A percentile compares a stretch with the other conserved stretches of the same genome.
phyloP scores from a whole-genome alignment of 2,888 invertebrate genomes.

The Dryobotodes eremita region DNA sequence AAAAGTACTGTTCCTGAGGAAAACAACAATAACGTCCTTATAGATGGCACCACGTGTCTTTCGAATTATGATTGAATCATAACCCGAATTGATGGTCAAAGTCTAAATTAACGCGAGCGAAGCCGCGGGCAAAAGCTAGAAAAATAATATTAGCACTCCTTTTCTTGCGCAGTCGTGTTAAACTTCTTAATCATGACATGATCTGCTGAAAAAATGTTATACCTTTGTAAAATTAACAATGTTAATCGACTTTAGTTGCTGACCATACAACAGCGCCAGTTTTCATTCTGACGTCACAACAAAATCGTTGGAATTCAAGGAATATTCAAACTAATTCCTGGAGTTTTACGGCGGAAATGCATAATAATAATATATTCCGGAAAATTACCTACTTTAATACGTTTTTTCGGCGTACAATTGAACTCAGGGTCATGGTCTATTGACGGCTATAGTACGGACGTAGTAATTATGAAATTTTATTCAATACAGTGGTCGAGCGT shows the following conservation, averaged over 20 bases:
- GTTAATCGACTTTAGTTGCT: neutral
- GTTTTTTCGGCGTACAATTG: neutral
- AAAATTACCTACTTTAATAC: neutral
- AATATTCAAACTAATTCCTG: neutral
- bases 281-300: neutral
- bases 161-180: neutral
- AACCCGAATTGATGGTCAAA: too few species aligned
- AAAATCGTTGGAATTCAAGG: neutral
- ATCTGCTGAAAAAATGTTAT: neutral
- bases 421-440: conserved; percentile 4
- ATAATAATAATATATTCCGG: neutral
- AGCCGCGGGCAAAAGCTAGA: too few species aligned
- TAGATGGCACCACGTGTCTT: too few species aligned
- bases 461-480: conserved; percentile 17
- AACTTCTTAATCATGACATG: neutral
- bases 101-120: too few species aligned
- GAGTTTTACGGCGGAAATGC: neutral
- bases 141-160: neutral
- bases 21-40: too few species aligned
- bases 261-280: neutral
- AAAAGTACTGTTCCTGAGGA: too few species aligned
- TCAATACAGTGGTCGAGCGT: neutral
- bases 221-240: neutral
- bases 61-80: too few species aligned
- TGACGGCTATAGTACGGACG: neutral